Conservation (phyloP, 2,113 vertebrate genomes). For the Podarcis raffonei region DNA sequence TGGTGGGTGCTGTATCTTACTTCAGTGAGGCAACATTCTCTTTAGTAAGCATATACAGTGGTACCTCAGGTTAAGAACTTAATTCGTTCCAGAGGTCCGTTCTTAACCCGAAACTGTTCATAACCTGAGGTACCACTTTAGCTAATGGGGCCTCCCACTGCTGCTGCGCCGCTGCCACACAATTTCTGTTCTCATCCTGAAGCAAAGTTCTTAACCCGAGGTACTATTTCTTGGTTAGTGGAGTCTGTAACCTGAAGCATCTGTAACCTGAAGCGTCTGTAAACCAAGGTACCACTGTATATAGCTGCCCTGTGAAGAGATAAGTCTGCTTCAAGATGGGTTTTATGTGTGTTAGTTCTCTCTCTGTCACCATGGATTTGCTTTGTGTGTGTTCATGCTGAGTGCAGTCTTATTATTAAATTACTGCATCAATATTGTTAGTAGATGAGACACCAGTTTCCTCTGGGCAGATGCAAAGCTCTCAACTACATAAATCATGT, state of each 20-base stretch:
- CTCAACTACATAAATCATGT: conserved; percentile 10
- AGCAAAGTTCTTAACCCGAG: too few relatives aligned
- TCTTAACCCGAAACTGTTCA: too few relatives aligned
- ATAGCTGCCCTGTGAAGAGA: neutral
- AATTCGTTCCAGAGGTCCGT: too few relatives aligned
- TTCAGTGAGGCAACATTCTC: neutral
- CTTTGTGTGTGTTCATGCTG: neutral
- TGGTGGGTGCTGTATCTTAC: neutral
- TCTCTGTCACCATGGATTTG: neutral
- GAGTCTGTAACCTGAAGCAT: too few relatives aligned
- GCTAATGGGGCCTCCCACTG: too few relatives aligned
- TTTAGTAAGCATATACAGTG: neutral
- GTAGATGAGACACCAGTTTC: neutral
- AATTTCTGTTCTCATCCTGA: too few relatives aligned
- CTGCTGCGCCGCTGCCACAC: accelerated
- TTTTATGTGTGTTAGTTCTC: neutral
- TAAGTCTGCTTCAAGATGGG: neutral
- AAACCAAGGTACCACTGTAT: too few relatives aligned
- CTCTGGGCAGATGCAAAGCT: conserved; percentile 30
- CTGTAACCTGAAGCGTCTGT: too few relatives aligned
- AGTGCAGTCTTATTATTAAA: conserved; percentile 15
- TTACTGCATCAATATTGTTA: neutral
- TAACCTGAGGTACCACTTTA: too few relatives aligned
- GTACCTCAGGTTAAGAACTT: too few relatives aligned
- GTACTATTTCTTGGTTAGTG: too few relatives aligned